Conservation (phyloP, 2,113 vertebrate genomes). For the Nothobranchius furzeri region DNA sequence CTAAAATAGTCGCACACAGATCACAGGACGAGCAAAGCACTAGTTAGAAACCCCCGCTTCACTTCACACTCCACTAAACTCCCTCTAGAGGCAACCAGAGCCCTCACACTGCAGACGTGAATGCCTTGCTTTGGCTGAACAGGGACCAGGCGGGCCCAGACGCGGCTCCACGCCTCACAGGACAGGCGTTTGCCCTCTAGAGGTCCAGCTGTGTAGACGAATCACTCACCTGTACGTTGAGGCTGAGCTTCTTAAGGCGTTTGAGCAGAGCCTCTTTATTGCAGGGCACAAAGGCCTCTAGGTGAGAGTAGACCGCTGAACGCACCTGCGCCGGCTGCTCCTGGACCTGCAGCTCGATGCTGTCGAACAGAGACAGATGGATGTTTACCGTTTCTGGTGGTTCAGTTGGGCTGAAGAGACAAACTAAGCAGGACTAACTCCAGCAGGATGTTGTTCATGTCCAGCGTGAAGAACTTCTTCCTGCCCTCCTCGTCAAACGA, state of each 20-base stretch:
- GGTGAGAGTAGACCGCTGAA: constrained; percentile 88
- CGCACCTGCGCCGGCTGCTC: constrained; percentile 86
- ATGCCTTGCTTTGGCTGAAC: too few relatives aligned
- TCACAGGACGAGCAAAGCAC: background rate
- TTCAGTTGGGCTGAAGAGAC: background rate
- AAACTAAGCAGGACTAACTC: constrained; percentile 85
- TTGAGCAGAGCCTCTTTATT: constrained; percentile 97
- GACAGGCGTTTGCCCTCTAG: too few relatives aligned
- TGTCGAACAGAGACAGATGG: constrained; percentile 54
- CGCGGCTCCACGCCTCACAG: too few relatives aligned
- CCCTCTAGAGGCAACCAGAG: too few relatives aligned
- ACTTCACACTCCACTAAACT: too few relatives aligned
- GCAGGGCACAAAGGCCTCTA: constrained; percentile 97
- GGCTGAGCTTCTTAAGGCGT: constrained; percentile 95
- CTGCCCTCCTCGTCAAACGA: constrained; percentile 97
- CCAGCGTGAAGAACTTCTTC: constrained; percentile 98
- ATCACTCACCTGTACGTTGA: constrained; percentile 90
- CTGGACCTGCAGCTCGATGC: constrained; percentile 96
- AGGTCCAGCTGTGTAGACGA: background rate
- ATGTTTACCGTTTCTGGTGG: background rate
- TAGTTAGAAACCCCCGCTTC: too few relatives aligned
- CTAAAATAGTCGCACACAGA: constrained; percentile 13
- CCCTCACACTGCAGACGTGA: too few relatives aligned
- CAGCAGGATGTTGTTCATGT: constrained; percentile 99
- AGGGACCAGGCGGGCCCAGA: background rate